Base-by-base conservation (phyloP, 2,113 vertebrate species). In the Triplophysa rosa region DNA sequence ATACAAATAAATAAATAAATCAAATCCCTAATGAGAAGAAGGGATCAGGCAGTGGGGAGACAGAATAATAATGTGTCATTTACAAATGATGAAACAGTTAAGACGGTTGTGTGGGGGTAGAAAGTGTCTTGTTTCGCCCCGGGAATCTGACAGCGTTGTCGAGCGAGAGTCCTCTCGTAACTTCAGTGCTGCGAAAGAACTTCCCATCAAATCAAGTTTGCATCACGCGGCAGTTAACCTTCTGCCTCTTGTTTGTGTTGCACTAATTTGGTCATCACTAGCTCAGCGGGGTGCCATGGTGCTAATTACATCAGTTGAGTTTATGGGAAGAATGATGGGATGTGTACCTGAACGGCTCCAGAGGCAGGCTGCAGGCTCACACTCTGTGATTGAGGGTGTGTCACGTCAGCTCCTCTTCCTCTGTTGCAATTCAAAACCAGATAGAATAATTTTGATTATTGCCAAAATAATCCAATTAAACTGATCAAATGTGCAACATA, bases 231-330 rank as follows among this genome's bases (percentile, higher is more conserved):
- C 29, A 67, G 61, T 83, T 83, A 86, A 79, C 79, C 65, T 65
- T 67, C 37, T 73, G 71, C 45, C 69, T 78, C 68, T 24, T 47
- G 42, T 59, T 63, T 71, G 45, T 69, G 62, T 82, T 72, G 68
- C 62, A 75, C 69, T 86, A 84, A 82, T 84, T 84, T 73, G 84
- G 79, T 77, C 71, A 76, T 72, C 62, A 75, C 76, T 47, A 78
- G 58, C 77, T 71, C 79, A 69, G 82, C 72, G 42, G 68, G 79
- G 79, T 66, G 66, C 80, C 66, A 33, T 67, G 80, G 59, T 77
- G 72, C 82, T 81, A 84, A 86, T 85, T 83, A 78, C 82, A 83
- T 78, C 81, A 83, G 84, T 61, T 79, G 79, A 65, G 75, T 72
- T 63, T 19, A 66, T 23, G 16, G 71, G 70, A 82, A 80, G 67